Evolutionary conservation across 2,797 vertebrate species (phyloP).

Genomic region (Triplophysa yarkandensis): DNA sequence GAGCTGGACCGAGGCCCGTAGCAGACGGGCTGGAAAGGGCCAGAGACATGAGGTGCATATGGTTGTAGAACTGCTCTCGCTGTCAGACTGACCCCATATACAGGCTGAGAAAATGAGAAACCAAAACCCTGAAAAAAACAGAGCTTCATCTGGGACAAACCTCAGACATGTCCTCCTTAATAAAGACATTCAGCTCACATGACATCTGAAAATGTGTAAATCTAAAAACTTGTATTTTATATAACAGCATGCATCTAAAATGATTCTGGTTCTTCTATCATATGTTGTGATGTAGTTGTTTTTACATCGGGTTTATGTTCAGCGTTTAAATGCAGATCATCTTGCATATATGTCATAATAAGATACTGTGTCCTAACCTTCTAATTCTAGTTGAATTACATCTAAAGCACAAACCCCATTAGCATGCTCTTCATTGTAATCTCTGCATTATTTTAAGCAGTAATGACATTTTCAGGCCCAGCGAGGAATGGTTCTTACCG

Average conservation of each 20-base stretch:
- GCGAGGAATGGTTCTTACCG: neutral
- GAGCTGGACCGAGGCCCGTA: conserved; percentile 36
- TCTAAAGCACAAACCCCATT: neutral
- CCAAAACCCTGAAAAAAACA: conserved; percentile 21
- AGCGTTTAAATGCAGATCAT: neutral
- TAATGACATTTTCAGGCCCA: conserved; percentile 1
- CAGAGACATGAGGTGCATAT: conserved; percentile 35
- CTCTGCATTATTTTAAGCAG: conserved; percentile 18
- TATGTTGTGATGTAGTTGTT: too few species aligned
- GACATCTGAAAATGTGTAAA: too few species aligned
- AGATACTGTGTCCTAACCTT: neutral
- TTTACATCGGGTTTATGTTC: too few species aligned
- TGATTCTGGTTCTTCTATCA: too few species aligned
- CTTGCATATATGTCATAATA: neutral
- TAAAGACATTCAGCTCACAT: too few species aligned
- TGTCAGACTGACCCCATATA: conserved; percentile 29
- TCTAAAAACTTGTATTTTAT: too few species aligned
- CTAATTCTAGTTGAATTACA: neutral
- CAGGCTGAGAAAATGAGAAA: conserved; percentile 16
- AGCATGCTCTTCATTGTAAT: neutral
- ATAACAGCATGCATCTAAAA: too few species aligned
- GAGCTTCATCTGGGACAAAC: neutral
- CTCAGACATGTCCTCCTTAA: neutral
- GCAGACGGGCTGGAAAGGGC: conserved; percentile 37
- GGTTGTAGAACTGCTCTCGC: conserved; percentile 30